A percentile compares a stretch with the other conserved stretches of the same genome.
phyloP scores from a whole-genome alignment of 2,888 invertebrate species.

The Parascotia fuliginaria region DNA sequence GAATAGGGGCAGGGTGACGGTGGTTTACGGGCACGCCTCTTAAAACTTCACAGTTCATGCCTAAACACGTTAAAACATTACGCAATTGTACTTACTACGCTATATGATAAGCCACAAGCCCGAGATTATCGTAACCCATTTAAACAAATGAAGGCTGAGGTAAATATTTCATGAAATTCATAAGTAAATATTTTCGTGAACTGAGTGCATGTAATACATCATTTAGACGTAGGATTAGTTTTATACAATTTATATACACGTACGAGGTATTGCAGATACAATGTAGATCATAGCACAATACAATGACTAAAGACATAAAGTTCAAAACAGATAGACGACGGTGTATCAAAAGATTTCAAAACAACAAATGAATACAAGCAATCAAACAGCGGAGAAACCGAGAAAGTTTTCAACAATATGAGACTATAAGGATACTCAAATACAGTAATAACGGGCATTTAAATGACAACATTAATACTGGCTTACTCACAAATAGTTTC shows the following conservation, averaged over 20 bases:
- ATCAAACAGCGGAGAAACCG: slow-evolving; percentile 41
- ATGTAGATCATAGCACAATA: no score
- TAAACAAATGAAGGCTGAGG: slow-evolving; percentile 12
- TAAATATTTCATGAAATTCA: not conserved
- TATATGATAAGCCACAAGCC: slow-evolving; percentile 12
- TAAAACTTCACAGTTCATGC: slow-evolving; percentile 22
- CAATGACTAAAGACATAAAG: not conserved
- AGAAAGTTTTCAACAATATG: slow-evolving; percentile 32
- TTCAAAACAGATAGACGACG: not conserved
- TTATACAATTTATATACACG: no score
- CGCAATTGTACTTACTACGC: slow-evolving; percentile 30
- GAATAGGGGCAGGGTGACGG: slow-evolving; percentile 31
- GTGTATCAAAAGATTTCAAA: slow-evolving; percentile 3
- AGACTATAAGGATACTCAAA: slow-evolving; percentile 29
- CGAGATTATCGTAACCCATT: slow-evolving; percentile 8
- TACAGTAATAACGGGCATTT: slow-evolving; percentile 18
- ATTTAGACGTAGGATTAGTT: no score
- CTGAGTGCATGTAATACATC: no score
- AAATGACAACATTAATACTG: slow-evolving; percentile 25
- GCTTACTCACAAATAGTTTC: slow-evolving; percentile 13
- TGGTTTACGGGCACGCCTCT: slow-evolving; percentile 35
- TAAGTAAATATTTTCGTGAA: not conserved
- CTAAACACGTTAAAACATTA: slow-evolving; percentile 41
- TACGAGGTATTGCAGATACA: not conserved
- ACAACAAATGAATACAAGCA: not conserved